Base-by-base conservation (phyloP, 2,113 vertebrate genomes). In the Ranitomeya imitator region DNA sequence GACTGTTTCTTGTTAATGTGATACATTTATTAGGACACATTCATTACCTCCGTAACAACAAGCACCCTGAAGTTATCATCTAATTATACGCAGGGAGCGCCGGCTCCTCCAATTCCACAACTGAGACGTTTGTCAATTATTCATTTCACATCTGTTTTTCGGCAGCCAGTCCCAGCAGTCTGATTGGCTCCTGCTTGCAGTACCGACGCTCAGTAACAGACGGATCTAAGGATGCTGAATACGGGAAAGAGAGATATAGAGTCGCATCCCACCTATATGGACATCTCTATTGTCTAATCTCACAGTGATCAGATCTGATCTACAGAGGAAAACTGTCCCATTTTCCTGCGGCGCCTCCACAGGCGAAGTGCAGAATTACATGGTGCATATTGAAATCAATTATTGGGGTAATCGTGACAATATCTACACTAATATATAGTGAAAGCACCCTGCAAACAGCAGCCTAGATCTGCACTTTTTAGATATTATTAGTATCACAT, bases 1-100 rank as follows among this genome's bases (percentile, higher is more conserved):
- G 86, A 54, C 69, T 61, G 86, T 69, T 88, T 83, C 71, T 88
- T 83, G 86, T 74, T 88, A 88, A 88, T 88, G 83, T 88, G 86
- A 88, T 88, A 63, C 86, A 88, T 88, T 88, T 88, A 88, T 88
- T 88, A 88, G 86, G 86, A 88, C 86, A 83, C 86, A 83, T 83
- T 88, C 79, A 88, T 88, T 88, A 88, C 86, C 86, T 88, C 79
- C 9, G 69, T 60, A 83, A 83, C 86, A 88, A 76, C 79, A 83
- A 88, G 86, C 79, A 83, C 86, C 86, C 86, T 88, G 86, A 88
- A 88, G 86, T 88, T 88, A 82, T 88, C 86, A 83, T 88, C 86
- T 88, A 83, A 88, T 88, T 88, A 88, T 83, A 60, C 55, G 19
- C 67, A 82, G 52, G 76, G 26, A 73, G 79, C 73, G 86, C 55